Percentiles rank a stretch among this genome's conserved stretches.
phyloP scores from a whole-genome alignment of 1,140 invertebrate species.

The Diorhabda sublineata region DNA sequence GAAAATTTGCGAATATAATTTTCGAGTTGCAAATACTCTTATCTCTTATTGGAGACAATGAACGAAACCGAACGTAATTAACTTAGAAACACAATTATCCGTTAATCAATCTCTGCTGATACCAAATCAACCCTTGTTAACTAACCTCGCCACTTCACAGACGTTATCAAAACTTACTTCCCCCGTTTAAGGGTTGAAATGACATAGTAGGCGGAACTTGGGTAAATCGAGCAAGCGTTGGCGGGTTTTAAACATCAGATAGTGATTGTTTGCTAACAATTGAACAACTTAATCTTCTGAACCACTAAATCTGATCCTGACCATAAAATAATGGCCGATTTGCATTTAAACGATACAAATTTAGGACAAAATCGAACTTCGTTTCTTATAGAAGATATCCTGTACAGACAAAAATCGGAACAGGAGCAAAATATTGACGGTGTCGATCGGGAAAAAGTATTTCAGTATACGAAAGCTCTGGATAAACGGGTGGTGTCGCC shows the following conservation, averaged over 20 bases:
- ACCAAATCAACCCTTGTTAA: conserved; percentile 21
- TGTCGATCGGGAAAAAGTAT: conserved; percentile 21
- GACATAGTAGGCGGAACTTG: conserved; percentile 31
- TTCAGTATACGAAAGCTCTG: conserved; percentile 20
- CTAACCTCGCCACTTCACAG: conserved; percentile 1
- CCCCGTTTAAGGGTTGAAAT: conserved; percentile 40
- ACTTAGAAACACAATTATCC: conserved; percentile 23
- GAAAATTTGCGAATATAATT: no score
- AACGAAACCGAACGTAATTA: conserved; percentile 16
- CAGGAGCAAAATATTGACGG: conserved; percentile 21
- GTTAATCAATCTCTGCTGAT: conserved; percentile 25
- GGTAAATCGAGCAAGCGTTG: conserved; percentile 25
- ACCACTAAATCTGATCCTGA: not conserved
- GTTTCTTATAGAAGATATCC: conserved; percentile 77
- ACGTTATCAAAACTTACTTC: conserved; percentile 38
- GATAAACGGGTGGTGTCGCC: conserved; percentile 20
- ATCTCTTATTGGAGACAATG: conserved; percentile 10
- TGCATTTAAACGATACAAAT: conserved; percentile 27
- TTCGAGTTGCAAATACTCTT: no score
- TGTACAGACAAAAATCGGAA: conserved; percentile 60
- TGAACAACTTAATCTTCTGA: conserved; percentile 20
- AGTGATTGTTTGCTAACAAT: conserved; percentile 32
- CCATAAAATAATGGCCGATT: conserved; percentile 10
- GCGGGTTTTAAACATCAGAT: conserved; percentile 29
- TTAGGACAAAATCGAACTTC: conserved; percentile 53